These are phyloP conservation scores for Torymus tubicola DNA, from an alignment of 2,888 invertebrate species.

Conservation along the genomic window DNA sequence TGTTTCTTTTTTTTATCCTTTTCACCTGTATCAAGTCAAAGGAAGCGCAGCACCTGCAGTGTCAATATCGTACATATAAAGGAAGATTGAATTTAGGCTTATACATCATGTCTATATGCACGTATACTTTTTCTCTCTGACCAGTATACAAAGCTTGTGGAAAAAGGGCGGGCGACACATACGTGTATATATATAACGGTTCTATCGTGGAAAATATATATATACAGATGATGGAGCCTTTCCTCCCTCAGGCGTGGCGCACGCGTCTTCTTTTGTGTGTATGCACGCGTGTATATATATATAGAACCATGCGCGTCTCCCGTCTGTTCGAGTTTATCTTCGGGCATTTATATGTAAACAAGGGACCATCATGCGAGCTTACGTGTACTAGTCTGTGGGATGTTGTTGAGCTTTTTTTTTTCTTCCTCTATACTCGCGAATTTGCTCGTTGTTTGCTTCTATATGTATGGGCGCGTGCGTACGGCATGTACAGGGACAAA, in stretches of 20 bases:
- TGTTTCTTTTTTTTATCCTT: too few species aligned
- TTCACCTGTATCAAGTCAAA: too few species aligned
- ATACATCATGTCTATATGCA: too few species aligned
- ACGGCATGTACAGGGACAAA: too few species aligned
- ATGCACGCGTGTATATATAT: too few species aligned
- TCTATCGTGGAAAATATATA: constrained; percentile 34
- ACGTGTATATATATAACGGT: not conserved
- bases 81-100: constrained; percentile 41
- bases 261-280: constrained; percentile 11
- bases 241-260: not conserved
- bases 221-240: not conserved
- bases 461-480: too few species aligned
- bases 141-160: not conserved
- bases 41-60: not conserved
- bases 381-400: not conserved
- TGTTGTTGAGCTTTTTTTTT: not conserved
- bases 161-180: not conserved
- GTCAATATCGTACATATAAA: not conserved
- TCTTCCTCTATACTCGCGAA: not conserved
- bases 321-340: constrained; percentile 50
- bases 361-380: constrained; percentile 29
- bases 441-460: not conserved
- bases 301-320: not conserved
- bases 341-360: constrained; percentile 55
- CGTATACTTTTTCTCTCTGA: too few species aligned